Conservation (phyloP, 2,888 invertebrate genomes). For the Ommatoiulus sabulosus region DNA sequence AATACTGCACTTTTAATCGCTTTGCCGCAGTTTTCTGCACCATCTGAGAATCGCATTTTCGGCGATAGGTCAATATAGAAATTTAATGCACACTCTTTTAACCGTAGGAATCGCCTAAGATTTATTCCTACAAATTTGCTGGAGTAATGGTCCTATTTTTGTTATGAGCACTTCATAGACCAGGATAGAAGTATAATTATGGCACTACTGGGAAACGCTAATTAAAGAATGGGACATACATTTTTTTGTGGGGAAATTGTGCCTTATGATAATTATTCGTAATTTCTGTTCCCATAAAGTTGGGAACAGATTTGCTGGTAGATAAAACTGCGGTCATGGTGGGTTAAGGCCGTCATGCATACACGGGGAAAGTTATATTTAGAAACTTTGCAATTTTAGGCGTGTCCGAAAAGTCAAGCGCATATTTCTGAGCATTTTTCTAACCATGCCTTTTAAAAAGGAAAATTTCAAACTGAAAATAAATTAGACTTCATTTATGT, state of each 20-base stretch:
- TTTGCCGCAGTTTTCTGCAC: neutral
- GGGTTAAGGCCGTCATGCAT: too few relatives aligned
- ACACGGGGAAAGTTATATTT: too few relatives aligned
- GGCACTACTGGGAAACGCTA: neutral
- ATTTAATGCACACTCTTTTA: neutral
- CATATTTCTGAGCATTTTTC: too few relatives aligned
- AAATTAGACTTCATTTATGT: too few relatives aligned
- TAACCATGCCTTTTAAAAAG: too few relatives aligned
- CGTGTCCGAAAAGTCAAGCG: too few relatives aligned
- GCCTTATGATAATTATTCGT: neutral
- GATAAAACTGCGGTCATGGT: too few relatives aligned
- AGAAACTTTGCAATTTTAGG: too few relatives aligned
- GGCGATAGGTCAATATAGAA: neutral
- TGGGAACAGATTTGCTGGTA: neutral
- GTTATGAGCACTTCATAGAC: neutral
- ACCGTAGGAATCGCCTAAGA: neutral
- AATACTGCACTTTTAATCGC: neutral
- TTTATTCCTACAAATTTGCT: neutral
- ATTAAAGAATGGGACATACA: neutral
- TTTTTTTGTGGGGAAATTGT: neutral
- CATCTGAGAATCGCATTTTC: neutral
- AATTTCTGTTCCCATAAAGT: neutral
- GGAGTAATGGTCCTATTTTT: conserved; percentile 10
- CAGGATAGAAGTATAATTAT: neutral
- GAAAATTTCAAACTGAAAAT: too few relatives aligned